Conservation (phyloP, 2,888 invertebrate species). For the Metacarcinus magister region DNA sequence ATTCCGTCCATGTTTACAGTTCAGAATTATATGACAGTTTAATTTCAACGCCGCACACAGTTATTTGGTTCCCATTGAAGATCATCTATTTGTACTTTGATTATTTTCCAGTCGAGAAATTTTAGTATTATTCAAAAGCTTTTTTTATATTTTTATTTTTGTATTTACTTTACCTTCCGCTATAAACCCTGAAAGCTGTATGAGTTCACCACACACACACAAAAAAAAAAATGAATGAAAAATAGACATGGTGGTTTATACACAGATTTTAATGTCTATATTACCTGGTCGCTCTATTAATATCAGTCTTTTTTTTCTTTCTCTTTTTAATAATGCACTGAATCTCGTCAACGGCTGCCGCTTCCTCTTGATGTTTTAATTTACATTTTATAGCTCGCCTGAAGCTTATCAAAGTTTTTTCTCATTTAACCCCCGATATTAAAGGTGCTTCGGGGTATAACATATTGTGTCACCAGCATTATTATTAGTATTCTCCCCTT, state of each 20-base stretch:
- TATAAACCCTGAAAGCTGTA: not conserved
- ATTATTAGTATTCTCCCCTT: not conserved
- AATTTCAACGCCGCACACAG: too few relatives aligned
- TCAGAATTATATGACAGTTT: too few relatives aligned
- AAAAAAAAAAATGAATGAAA: not conserved
- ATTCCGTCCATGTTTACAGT: too few relatives aligned
- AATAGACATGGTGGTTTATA: not conserved
- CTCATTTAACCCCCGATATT: not conserved
- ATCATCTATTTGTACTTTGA: too few relatives aligned
- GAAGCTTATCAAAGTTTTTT: not conserved
- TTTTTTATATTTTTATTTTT: not conserved
- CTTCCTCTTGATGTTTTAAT: not conserved
- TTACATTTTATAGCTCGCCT: not conserved
- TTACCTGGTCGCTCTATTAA: not conserved
- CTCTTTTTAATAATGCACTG: not conserved
- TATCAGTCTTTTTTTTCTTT: not conserved
- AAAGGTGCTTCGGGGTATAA: not conserved
- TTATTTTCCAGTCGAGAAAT: too few relatives aligned
- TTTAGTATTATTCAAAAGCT: not conserved
- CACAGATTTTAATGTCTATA: not conserved
- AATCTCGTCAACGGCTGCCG: not conserved
- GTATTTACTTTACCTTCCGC: too few relatives aligned
- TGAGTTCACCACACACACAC: not conserved
- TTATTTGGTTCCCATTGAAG: too few relatives aligned
- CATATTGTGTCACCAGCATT: not conserved